Evolutionary conservation across 2,797 vertebrate species (phyloP), one percentile per base, ranked within the genome.

Genomic region (Loris lydekkerianus): DNA sequence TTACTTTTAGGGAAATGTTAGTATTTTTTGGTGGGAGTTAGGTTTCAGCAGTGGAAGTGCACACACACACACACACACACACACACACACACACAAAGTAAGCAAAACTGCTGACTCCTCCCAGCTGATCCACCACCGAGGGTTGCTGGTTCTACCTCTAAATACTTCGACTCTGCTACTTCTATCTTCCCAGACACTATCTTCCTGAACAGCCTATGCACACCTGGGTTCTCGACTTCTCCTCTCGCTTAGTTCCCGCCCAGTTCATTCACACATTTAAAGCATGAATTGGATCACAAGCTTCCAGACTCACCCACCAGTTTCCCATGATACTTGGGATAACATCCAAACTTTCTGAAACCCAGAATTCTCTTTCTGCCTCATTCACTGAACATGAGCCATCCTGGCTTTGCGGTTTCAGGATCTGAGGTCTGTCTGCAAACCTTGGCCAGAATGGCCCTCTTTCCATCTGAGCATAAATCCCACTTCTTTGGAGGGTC

Each of bases 1-100:
- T 4, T 82, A 2, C 56, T 89, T 95, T 61, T 80, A 94, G 89
- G 70, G 89, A 75, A 94, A 95, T 46, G 49, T 89, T 80, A 70
- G 4, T 70, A 34, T 82, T 43, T 85, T 37, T 46, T 72, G 20
- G 6, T 49, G 18, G 25, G 92, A 78, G 69, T 63, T 49, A 65
- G 46, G 21, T 86, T 73, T 82, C 21, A 49, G 46, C 27, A 37
- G 14, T 20, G 18, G 10, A 84, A 10, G 8, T 25, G 21, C 1
- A 20, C 1, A 10, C 7, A 43, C 14, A 27, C 34, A 20, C 37
- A 17, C 3, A 37, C 11, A 18, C 53, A 17, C 56, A 14, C 34
- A 34, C 31, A 21, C 15, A 18, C 31, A 21, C 15, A 18, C 34
- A 34, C 31, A 21, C 15, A 18, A 0, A 23, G 27, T 85, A 21